A percentile compares a stretch with the other conserved stretches of the same genome.
Evolutionary conservation across 2,888 invertebrate genomes (phyloP).

Genomic region (Lissonota sp.): DNA sequence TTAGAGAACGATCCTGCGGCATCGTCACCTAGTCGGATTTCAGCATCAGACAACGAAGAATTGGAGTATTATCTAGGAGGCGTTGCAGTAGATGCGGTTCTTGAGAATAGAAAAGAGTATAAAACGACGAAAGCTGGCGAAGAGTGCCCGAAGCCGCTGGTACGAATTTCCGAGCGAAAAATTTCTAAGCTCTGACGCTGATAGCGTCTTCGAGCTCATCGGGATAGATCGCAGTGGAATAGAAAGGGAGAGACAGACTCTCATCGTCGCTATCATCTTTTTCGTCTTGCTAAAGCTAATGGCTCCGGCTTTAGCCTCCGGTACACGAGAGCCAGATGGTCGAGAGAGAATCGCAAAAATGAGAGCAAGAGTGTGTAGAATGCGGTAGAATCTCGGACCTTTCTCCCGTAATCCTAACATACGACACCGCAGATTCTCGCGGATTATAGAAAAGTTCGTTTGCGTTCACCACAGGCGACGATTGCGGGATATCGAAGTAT

Average conservation of each 20-base stretch:
- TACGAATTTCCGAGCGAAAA: conserved; percentile 53
- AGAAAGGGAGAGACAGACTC: conserved; percentile 27
- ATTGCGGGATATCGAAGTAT: conserved; percentile 60
- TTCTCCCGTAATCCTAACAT: conserved; percentile 78
- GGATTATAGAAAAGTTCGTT: conserved; percentile 71
- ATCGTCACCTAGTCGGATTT: conserved; percentile 76
- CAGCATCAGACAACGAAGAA: conserved; percentile 75
- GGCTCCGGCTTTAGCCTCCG: conserved; percentile 65
- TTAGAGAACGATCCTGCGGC: conserved; percentile 30
- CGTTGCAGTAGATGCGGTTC: conserved; percentile 28
- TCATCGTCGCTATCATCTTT: conserved; percentile 30
- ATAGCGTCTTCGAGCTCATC: conserved; percentile 78
- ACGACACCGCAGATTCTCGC: conserved; percentile 75
- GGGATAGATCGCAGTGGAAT: conserved; percentile 21
- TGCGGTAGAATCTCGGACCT: conserved; percentile 71
- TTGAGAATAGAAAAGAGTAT: conserved; percentile 30
- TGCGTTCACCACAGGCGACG: conserved; percentile 66
- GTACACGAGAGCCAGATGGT: conserved; percentile 34
- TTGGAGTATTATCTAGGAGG: conserved; percentile 49
- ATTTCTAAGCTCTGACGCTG: conserved; percentile 75
- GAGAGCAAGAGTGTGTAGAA: conserved; percentile 42
- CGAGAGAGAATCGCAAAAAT: conserved; percentile 33
- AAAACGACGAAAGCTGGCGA: conserved; percentile 29
- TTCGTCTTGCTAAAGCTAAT: conserved; percentile 69
- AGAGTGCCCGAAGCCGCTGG: conserved; percentile 32